phyloP scores from a whole-genome alignment of 2,797 vertebrate species.

The Chelon auratus region DNA sequence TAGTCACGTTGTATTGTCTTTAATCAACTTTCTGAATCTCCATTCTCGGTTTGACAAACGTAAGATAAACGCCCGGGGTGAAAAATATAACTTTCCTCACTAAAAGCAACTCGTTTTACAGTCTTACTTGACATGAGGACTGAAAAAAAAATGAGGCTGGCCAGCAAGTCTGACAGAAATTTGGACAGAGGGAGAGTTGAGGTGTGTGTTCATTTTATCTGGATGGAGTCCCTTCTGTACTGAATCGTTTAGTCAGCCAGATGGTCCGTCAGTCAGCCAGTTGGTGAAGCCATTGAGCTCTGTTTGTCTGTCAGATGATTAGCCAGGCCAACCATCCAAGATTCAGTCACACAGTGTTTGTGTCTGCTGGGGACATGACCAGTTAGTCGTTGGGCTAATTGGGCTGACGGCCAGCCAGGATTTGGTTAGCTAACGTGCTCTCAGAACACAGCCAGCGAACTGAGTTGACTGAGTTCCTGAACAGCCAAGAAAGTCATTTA shows the following conservation, averaged over 20 bases:
- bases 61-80: conserved; percentile 24
- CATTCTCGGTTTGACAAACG: neutral
- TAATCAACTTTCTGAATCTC: conserved; percentile 10
- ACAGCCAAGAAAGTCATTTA: conserved; percentile 56
- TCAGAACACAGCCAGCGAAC: neutral
- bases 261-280: conserved; percentile 36
- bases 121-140: conserved; percentile 61
- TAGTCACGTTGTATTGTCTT: neutral
- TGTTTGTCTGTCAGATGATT: conserved; percentile 35
- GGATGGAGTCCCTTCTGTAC: conserved; percentile 64
- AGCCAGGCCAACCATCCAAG: neutral
- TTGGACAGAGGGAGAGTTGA: conserved; percentile 66
- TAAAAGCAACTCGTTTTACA: conserved; percentile 51
- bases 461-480: conserved; percentile 16
- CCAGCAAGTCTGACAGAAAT: conserved; percentile 72
- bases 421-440: neutral
- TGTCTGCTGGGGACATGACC: conserved; percentile 2
- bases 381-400: neutral
- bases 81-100: conserved; percentile 28
- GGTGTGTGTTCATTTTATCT: conserved; percentile 75
- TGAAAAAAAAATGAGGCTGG: conserved; percentile 49
- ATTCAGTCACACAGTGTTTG: conserved; percentile 14
- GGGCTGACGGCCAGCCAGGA: neutral
- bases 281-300: conserved; percentile 47
- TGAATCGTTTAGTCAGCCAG: conserved; percentile 61